Evolutionary conservation across 2,888 invertebrate species (phyloP).

Genomic region (Dione juno): DNA sequence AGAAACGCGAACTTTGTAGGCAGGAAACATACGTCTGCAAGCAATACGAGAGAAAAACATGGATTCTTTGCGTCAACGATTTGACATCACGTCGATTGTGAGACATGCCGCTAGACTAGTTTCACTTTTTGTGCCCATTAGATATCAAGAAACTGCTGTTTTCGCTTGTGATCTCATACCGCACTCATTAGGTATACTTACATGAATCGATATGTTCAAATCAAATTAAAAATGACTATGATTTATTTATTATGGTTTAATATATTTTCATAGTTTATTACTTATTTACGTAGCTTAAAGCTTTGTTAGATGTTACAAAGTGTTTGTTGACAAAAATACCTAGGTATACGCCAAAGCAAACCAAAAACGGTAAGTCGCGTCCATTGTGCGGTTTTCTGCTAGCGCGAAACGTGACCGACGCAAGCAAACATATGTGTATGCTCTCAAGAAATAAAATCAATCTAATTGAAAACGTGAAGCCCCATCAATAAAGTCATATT

Average conservation of each 20-base stretch:
- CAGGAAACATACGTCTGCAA: constrained; percentile 98
- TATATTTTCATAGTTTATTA: background rate
- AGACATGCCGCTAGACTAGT: constrained; percentile 76
- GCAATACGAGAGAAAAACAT: constrained; percentile 84
- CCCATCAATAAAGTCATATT: constrained; percentile 46
- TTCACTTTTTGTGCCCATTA: constrained; percentile 68
- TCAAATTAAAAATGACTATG: background rate
- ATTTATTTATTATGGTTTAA: background rate
- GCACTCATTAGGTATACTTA: constrained; percentile 61
- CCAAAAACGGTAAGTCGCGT: constrained; percentile 65
- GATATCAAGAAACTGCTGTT: constrained; percentile 62
- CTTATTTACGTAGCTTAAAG: constrained; percentile 42
- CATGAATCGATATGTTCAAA: constrained; percentile 35
- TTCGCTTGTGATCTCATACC: constrained; percentile 79
- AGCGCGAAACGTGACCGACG: constrained; percentile 49
- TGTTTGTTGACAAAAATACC: constrained; percentile 65
- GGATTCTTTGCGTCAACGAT: constrained; percentile 79
- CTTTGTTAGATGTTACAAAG: constrained; percentile 67
- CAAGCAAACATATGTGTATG: constrained; percentile 68
- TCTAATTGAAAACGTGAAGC: background rate
- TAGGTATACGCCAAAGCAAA: constrained; percentile 61
- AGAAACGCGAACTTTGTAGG: constrained; percentile 97
- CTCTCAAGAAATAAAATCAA: constrained; percentile 11
- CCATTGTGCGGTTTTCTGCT: constrained; percentile 66
- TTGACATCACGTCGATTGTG: constrained; percentile 81